Base-by-base conservation (phyloP, 2,888 invertebrate genomes). In the Spisula solida region DNA sequence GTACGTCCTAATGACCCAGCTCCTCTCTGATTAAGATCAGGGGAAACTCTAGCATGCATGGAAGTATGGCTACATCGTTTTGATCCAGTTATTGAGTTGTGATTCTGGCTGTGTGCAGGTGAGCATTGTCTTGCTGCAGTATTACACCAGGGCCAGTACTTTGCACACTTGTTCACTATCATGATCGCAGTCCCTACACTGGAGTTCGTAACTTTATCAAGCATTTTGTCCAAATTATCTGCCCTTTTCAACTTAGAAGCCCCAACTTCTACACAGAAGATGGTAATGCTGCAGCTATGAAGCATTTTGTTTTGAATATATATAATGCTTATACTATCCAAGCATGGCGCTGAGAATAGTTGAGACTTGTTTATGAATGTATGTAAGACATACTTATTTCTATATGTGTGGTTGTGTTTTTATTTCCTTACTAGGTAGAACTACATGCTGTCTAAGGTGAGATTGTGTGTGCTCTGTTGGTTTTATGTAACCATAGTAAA, bases 401-500 rank as follows among this genome's bases (percentile, higher is more conserved):
- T 31, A 55, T 81, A n/a, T 85, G n/a, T 48, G 82, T 70, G n/a
- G 56, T 56, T 51, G 48, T 80, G 51, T 80, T 47, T 70, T 80
- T 80, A 80, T 80, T 85, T 85, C 51, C 25, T 79, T 56, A 79
- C 16, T 90, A 90, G 90, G 90, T 90, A 88, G 90, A 90, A 66
- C 90, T 90, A 29, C 90, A 90, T 88, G 90, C 90, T 18, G 90
- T 90, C 20, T 90, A 83, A 90, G 90, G 90, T 90, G 88, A 88
- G 88, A n/a, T 82, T 25, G 66, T n/a, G 66, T 18, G 12, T 10
- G 51, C 16, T 29, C 25, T 56, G 81, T 8, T 81, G 51, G 55
- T 81, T 29, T 81, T 51, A 48, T 48, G 48, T 81, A 55, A 25
- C 16, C 12, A 75, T 75, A 25, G 60, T 66, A 25, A n/a, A 6